These are phyloP conservation scores for Astropecten irregularis DNA, from an alignment of 53 echinoderm and acorn worm genomes.

Conservation along the genomic window DNA sequence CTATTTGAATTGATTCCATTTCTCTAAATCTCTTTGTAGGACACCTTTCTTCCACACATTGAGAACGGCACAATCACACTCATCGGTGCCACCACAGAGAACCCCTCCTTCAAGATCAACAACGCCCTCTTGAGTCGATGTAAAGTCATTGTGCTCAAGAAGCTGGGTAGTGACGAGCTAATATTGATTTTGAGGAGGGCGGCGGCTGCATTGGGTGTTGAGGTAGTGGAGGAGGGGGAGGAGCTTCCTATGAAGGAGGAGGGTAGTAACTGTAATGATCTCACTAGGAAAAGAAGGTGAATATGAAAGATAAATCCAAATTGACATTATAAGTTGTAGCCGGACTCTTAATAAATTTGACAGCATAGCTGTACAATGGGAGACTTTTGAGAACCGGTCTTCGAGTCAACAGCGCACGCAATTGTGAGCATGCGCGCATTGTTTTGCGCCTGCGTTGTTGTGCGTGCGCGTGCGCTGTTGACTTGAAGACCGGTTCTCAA, in stretches of 20 bases:
- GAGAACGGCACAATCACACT: slow-evolving; percentile 95
- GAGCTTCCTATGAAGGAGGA: background rate
- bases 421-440: too few species aligned
- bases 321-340: too few species aligned
- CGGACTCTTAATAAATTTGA: too few species aligned
- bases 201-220: slow-evolving; percentile 36
- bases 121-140: slow-evolving; percentile 90
- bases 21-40: slow-evolving; percentile 47
- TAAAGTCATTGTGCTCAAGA: slow-evolving; percentile 84
- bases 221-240: slow-evolving; percentile 47
- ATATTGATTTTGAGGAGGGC: slow-evolving; percentile 72
- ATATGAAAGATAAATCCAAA: background rate
- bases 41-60: slow-evolving; percentile 90
- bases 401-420: too few species aligned
- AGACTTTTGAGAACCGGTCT: too few species aligned
- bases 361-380: too few species aligned
- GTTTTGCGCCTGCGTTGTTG: too few species aligned
- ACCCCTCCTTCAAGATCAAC: slow-evolving; percentile 96
- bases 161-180: slow-evolving; percentile 72
- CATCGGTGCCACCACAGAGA: slow-evolving; percentile 97
- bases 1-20: background rate
- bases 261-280: background rate
- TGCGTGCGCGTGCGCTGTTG: too few species aligned
- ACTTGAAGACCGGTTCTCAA: too few species aligned
- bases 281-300: background rate